A percentile compares a stretch with the other conserved stretches of the same genome.
These are phyloP conservation scores for Atherinosoma microstoma DNA, from an alignment of 2,797 vertebrate genomes.

Conservation along the genomic window DNA sequence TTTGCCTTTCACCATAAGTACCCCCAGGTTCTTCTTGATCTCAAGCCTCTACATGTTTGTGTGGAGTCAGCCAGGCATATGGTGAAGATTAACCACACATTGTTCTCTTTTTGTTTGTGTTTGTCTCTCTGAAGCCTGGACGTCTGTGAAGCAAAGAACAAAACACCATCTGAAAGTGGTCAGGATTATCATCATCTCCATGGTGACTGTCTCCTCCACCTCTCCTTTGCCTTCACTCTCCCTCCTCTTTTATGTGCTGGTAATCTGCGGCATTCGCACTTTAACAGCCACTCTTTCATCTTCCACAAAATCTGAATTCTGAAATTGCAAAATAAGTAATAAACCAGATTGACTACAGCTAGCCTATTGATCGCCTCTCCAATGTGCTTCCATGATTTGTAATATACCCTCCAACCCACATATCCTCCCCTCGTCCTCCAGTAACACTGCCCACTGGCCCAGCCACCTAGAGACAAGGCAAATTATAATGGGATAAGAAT, in stretches of 20 bases:
- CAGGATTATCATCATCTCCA: constrained; percentile 76
- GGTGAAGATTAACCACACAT: constrained; percentile 66
- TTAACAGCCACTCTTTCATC: constrained; percentile 65
- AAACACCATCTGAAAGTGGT: constrained; percentile 65
- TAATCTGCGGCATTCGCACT: constrained; percentile 64
- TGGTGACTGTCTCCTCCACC: constrained; percentile 71
- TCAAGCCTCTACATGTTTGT: constrained; percentile 50
- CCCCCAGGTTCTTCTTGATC: constrained; percentile 33
- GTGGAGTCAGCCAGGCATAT: constrained; percentile 57
- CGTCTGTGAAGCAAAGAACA: constrained; percentile 44
- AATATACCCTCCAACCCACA: constrained; percentile 44
- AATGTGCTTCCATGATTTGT: constrained; percentile 73
- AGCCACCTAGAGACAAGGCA: constrained; percentile 61
- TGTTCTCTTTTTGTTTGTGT: constrained; percentile 62
- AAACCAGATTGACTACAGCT: constrained; percentile 77
- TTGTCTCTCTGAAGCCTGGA: constrained; percentile 40
- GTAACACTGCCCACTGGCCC: constrained; percentile 35
- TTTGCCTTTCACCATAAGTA: constrained; percentile 13
- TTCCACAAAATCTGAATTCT: constrained; percentile 76
- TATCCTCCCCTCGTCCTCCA: constrained; percentile 13
- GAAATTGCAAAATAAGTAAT: constrained; percentile 77
- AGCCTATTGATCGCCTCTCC: constrained; percentile 72
- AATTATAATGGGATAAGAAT: constrained; percentile 71
- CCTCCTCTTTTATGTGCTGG: constrained; percentile 40
- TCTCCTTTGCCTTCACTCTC: constrained; percentile 35